Base-by-base conservation (phyloP, 1,140 invertebrate species). In the Trichogramma pretiosum region DNA sequence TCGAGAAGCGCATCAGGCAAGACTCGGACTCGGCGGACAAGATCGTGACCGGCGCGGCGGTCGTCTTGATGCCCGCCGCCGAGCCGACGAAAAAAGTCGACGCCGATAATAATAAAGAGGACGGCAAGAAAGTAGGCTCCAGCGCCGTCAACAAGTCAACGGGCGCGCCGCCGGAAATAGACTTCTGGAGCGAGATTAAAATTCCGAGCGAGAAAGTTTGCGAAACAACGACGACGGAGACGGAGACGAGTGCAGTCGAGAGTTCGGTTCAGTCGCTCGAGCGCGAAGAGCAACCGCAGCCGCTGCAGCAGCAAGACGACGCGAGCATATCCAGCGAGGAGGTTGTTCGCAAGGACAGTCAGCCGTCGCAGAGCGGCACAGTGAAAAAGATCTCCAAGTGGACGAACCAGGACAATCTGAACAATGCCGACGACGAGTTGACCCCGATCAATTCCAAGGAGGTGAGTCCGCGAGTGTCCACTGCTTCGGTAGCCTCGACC, bases 161-260 rank as follows among this genome's bases (percentile, higher is more conserved):
- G 5, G 24, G 5, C 24, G 24, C 24, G 24, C 5, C 14, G 14
- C n/a, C 56, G 36, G 64, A 63, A 58, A 65, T 71, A 48, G 68
- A 71, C 52, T 71, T 71, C 54, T 71, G 68, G 68, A 69, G 58
- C 51, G 67, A 70, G 56, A 71, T 71, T 28, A 59, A 60, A 59
- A 28, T 11, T 36, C 57, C 48, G 52, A 55, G 40, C 30, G 50
- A 44, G 30, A 56, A 60, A 55, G 52, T 54, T 47, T 47, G 52
- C 43, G 53, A 54, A 47, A 50, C 45, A 13, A 47, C 48, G 23
- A 37, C 30, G 32, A 36, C n/a, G n/a, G n/a, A n/a, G n/a, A n/a
- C n/a, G n/a, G n/a, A n/a, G n/a, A n/a, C n/a, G 39, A 38, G 46
- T 34, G 44, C 39, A 32, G 38, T 35, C 33, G 5, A 23, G 10